Base-by-base conservation (phyloP, 53 echinoderm and acorn worm species). In the Mesocentrotus franciscanus region DNA sequence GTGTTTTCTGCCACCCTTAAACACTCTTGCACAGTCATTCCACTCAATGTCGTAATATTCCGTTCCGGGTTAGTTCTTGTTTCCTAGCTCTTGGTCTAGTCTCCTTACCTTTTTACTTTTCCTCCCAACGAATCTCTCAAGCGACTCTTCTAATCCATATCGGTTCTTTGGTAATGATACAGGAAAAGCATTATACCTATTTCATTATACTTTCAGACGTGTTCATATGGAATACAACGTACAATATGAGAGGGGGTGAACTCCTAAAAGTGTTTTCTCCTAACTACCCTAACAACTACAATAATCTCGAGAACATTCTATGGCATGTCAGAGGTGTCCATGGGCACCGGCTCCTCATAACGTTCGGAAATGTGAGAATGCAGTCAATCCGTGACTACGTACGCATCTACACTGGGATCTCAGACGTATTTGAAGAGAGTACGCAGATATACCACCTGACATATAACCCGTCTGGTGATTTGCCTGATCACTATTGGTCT, bases 401-500 rank as follows among this genome's bases (percentile, higher is more conserved):
- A 10, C 56, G 56, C 56, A 24, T 85, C 26, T 58, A 57, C 27
- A 85, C 58, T 10, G 87, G 87, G 57, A 49, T n/a, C 9, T 85
- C 87, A 0, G 87, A 85, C 57, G 87, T 27, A 22, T 85, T 85
- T 26, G 87, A 58, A 85, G 87, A 85, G 87, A 85, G 87, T 85
- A 57, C 87, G 6, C 24, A 24, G n/a, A 85, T 85, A 57, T n/a
- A 15, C 2, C 12, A 57, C 58, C 24, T 57, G 8, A 39, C 83
- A 15, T 35, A 36, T 20, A 42, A 39, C 18, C 13, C 10, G 9
- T 16, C 10, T 29, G 27, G 20, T 18, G 66, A 66, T 66, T 22
- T 66, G 27, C 75, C 75, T 11, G 49, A 34, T 57, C n/a, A 55
- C 2, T 85, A 85, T 14, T 58, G 26, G 57, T 26, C 58, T 57